These are phyloP conservation scores for Thereva nobilitata DNA, from an alignment of 2,888 invertebrate species.

Conservation along the genomic window DNA sequence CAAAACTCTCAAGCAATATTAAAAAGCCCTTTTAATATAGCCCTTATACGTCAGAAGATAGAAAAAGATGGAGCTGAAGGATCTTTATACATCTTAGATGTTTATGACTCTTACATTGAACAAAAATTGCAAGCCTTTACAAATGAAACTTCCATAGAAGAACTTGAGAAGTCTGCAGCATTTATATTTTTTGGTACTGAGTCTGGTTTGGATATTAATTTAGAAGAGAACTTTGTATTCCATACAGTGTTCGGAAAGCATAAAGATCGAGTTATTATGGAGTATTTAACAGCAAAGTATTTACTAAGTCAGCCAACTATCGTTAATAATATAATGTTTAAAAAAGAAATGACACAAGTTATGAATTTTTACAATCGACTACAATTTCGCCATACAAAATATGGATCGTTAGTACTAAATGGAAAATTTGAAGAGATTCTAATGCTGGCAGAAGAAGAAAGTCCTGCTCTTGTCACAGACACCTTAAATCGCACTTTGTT, in stretches of 20 bases:
- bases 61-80: not conserved
- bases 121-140: not conserved
- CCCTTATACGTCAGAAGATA: not conserved
- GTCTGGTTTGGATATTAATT: not conserved
- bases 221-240: not conserved
- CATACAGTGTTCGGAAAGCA: not conserved
- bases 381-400: constrained; percentile 1
- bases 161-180: not conserved
- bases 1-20: not conserved
- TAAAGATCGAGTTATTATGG: not conserved
- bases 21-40: not conserved
- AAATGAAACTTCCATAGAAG: not conserved
- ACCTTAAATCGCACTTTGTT: not conserved
- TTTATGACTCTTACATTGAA: constrained; percentile 2
- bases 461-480: not conserved
- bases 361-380: constrained; percentile 6
- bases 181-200: not conserved
- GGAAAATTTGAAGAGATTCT: constrained; percentile 14
- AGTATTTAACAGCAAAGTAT: constrained; percentile 11
- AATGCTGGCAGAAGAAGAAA: not conserved
- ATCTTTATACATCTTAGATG: constrained; percentile 1
- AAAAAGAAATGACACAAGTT: not conserved
- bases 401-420: constrained; percentile 11
- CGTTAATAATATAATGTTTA: constrained; percentile 1
- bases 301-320: not conserved